phyloP scores from a whole-genome alignment of 2,888 invertebrate genomes.

The Boloria euphrosyne region DNA sequence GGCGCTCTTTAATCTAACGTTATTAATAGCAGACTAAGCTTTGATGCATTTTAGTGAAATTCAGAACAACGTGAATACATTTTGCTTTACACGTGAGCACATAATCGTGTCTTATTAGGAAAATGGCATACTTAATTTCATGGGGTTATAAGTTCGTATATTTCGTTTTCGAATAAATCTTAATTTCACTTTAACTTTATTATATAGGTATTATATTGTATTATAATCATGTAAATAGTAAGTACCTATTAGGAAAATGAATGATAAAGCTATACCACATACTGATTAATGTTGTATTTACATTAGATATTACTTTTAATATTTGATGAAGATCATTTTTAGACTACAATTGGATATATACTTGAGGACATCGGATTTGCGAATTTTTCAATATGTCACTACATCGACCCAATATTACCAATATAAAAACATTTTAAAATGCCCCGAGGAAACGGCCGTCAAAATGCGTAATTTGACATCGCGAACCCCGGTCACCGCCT shows the following conservation, averaged over 20 bases:
- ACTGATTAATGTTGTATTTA: too few species aligned
- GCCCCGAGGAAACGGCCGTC: conserved; percentile 70
- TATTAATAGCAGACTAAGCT: conserved; percentile 56
- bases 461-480: conserved; percentile 73
- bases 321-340: not conserved
- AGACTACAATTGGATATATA: not conserved
- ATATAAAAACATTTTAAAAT: conserved; percentile 59
- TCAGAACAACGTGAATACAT: conserved; percentile 54
- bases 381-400: conserved; percentile 18
- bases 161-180: not conserved
- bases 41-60: conserved; percentile 62
- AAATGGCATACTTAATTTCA: conserved; percentile 63
- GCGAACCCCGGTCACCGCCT: conserved; percentile 75
- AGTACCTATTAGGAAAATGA: not conserved
- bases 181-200: not conserved
- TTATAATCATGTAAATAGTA: not conserved
- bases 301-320: too few species aligned
- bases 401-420: conserved; percentile 30
- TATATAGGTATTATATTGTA: too few species aligned
- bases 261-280: too few species aligned
- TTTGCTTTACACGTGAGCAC: conserved; percentile 59
- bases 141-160: conserved; percentile 38
- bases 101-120: conserved; percentile 64
- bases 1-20: conserved; percentile 50
- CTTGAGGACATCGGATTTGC: not conserved